A percentile compares a stretch with the other conserved stretches of the same genome.
phyloP scores from a whole-genome alignment of 1,140 invertebrate genomes.

The Ceratina japonica region DNA sequence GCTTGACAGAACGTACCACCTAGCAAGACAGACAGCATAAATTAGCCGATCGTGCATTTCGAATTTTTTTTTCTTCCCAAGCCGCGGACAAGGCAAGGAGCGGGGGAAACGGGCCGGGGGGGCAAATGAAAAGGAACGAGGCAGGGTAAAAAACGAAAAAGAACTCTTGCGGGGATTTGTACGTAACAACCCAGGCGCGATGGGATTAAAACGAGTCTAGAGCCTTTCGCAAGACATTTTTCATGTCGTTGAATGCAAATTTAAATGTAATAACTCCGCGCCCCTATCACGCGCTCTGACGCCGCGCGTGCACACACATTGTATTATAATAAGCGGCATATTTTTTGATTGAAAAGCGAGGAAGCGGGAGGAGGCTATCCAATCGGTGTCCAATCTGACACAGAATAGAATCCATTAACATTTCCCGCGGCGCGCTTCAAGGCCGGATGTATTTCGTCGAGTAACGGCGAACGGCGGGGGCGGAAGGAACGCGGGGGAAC shows the following conservation, averaged over 20 bases:
- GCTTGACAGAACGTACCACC: slow-evolving; percentile 57
- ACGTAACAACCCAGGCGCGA: slow-evolving; percentile 1
- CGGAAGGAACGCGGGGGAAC: slow-evolving; percentile 44
- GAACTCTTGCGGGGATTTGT: slow-evolving; percentile 18
- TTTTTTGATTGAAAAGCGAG: not conserved
- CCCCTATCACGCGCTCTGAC: no score
- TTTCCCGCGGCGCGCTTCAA: slow-evolving; percentile 39
- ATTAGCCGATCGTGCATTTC: slow-evolving; percentile 56
- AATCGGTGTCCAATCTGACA: slow-evolving; percentile 72
- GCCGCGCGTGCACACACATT: no score
- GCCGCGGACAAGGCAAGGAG: not conserved
- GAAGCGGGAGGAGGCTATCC: slow-evolving; percentile 26
- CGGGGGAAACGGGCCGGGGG: no score
- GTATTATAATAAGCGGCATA: not conserved
- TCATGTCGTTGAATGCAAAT: slow-evolving; percentile 13
- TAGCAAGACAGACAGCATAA: slow-evolving; percentile 58
- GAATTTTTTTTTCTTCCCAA: slow-evolving; percentile 26
- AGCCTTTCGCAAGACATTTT: not conserved
- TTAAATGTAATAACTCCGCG: not conserved
- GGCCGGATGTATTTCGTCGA: slow-evolving; percentile 51
- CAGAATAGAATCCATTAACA: slow-evolving; percentile 75
- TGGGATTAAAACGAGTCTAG: slow-evolving; percentile 1
- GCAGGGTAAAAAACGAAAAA: not conserved
- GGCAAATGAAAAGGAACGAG: not conserved
- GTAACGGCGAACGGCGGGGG: slow-evolving; percentile 48